Base-by-base conservation (phyloP, 2,888 invertebrate genomes). In the Hypsopygia costalis region DNA sequence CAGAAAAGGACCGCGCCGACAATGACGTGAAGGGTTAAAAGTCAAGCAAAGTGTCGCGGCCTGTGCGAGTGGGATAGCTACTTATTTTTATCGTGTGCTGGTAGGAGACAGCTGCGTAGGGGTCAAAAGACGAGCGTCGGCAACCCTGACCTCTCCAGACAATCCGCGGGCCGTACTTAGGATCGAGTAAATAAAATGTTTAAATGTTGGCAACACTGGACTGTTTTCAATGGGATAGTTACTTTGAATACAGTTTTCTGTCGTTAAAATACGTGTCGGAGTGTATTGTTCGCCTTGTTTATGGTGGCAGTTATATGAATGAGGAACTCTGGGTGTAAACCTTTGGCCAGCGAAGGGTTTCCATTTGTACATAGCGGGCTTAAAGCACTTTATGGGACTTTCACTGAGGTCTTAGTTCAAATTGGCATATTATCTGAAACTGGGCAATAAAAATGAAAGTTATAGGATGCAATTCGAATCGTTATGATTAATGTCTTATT, bases 111-210 rank as follows among this genome's bases (percentile, higher is more conserved):
- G 70, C 56, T 38, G 49, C 50, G 58, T 49, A 63, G 67, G 78
- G 88, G 86, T 88, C 85, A 88, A 86, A 86, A 86, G 85, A 83
- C 87, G 82, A 81, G 80, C 71, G 85, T 71, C 76, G 74, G 68
- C 81, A 86, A 82, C 87, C 88, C 86, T 88, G 87, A 88, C 86
- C 87, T 80, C 81, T 65, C 67, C 69, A 70, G 76, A 72, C 76
- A 47, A 44, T 46, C 46, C 52, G 56, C 62, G 86, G 86, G 82
- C 70, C 81, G 87, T 43, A 87, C 66, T 85, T 51, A 58, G 76
- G 58, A 40, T 36, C 47, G 4, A 16, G 22, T 44, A 47, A 42
- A 52, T 58, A 51, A 40, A 49, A 53, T 51, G 34, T 43, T 58
- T 50, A 40, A 49, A 53, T 51, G 34, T 43, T 47, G 46, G 45